These are phyloP conservation scores for Apamea epomidion DNA, from an alignment of 2,888 invertebrate genomes.

Conservation along the genomic window DNA sequence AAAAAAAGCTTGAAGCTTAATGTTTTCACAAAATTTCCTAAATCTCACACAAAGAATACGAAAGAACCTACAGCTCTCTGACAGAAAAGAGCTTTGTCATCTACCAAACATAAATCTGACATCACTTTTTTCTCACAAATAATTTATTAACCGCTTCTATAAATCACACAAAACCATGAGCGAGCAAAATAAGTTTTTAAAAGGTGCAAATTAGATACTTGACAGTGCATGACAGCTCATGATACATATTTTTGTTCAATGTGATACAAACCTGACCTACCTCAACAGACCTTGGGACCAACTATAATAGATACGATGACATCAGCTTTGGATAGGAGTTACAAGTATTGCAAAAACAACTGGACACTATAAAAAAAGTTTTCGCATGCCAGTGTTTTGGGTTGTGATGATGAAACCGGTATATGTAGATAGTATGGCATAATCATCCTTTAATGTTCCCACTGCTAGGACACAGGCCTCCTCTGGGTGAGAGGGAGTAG, in stretches of 20 bases:
- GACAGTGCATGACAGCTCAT: conserved; percentile 6
- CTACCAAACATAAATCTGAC: neutral
- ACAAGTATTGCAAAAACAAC: conserved; percentile 29
- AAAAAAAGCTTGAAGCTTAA: neutral
- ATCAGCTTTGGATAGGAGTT: conserved; percentile 39
- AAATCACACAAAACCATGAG: conserved; percentile 1
- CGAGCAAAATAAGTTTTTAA: conserved; percentile 31
- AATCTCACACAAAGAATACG: neutral
- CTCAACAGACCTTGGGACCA: conserved; percentile 58
- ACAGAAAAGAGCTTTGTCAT: neutral
- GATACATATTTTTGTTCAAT: conserved; percentile 33
- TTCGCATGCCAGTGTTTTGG: conserved; percentile 24
- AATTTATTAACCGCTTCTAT: neutral
- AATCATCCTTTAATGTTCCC: no score
- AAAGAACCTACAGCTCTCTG: neutral
- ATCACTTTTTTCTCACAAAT: neutral
- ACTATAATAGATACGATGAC: conserved; percentile 53
- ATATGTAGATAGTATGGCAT: neutral
- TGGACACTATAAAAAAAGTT: conserved; percentile 2
- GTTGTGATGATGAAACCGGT: conserved; percentile 6
- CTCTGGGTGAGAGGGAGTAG: no score
- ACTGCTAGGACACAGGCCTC: no score
- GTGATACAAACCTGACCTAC: conserved; percentile 58
- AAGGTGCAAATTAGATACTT: neutral
- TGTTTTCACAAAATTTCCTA: neutral